A percentile compares a stretch with the other conserved stretches of the same genome.
Evolutionary conservation across 2,888 invertebrate species (phyloP).

Genomic region (Mamestra brassicae): DNA sequence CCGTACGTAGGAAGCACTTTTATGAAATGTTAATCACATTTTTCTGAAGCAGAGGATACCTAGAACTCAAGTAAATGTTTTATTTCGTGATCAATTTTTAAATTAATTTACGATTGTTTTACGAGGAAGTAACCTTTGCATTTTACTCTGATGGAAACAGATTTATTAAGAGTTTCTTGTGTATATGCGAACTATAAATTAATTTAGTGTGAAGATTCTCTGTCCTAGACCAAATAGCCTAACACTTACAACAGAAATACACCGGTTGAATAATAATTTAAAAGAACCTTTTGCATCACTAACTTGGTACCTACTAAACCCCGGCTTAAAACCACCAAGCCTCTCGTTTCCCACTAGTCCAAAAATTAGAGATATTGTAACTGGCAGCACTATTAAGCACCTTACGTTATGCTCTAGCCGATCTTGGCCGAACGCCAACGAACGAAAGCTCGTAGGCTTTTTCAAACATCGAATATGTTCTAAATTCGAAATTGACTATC

Average conservation of each 20-base stretch:
- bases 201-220: background rate
- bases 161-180: too few species aligned
- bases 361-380: slow-evolving; percentile 69
- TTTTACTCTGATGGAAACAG: too few species aligned
- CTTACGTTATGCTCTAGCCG: slow-evolving; percentile 71
- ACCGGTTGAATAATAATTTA: background rate
- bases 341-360: slow-evolving; percentile 22
- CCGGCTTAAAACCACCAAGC: background rate
- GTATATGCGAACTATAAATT: too few species aligned
- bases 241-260: background rate
- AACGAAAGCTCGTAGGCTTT: slow-evolving; percentile 69
- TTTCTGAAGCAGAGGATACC: background rate
- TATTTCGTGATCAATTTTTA: background rate
- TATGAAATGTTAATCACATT: slow-evolving; percentile 3
- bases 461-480: slow-evolving; percentile 76
- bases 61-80: background rate
- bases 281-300: slow-evolving; percentile 24
- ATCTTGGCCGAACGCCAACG: slow-evolving; percentile 77
- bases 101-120: background rate
- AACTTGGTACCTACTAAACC: background rate
- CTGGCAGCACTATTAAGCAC: slow-evolving; percentile 53
- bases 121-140: too few species aligned
- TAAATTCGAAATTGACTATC: slow-evolving; percentile 65
- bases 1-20: background rate
- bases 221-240: background rate